These are phyloP conservation scores for Mustela nigripes DNA, from an alignment of 2,113 vertebrate genomes.

Conservation along the genomic window DNA sequence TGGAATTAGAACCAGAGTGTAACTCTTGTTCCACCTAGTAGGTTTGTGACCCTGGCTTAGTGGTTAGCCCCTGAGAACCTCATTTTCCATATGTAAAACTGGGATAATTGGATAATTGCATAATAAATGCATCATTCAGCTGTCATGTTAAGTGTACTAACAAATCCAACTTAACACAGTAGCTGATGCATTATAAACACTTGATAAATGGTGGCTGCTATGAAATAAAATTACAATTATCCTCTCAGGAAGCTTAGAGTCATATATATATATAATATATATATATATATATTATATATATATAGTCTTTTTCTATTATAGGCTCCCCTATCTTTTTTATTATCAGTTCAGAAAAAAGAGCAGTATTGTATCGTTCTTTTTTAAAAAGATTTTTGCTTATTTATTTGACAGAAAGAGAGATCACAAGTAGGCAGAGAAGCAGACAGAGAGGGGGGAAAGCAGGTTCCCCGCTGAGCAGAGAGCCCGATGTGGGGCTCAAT, in stretches of 20 bases:
- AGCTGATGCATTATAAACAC: background rate
- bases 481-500: no score
- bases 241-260: background rate
- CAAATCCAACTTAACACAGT: background rate
- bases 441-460: no score
- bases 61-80: background rate
- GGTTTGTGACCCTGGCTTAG: background rate
- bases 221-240: constrained; percentile 38
- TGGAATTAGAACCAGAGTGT: background rate
- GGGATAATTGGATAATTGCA: background rate
- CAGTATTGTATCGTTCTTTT: background rate
- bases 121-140: background rate
- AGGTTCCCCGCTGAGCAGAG: no score
- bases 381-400: no score
- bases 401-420: no score
- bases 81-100: background rate
- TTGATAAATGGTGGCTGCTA: constrained; percentile 2
- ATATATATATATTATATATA: no score
- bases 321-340: background rate
- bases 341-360: background rate
- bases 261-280: no score
- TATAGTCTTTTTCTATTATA: no score
- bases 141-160: background rate
- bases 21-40: background rate
- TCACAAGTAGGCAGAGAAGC: no score